Base-by-base conservation (phyloP, 2,888 invertebrate genomes). In the Coleophora deauratella region DNA sequence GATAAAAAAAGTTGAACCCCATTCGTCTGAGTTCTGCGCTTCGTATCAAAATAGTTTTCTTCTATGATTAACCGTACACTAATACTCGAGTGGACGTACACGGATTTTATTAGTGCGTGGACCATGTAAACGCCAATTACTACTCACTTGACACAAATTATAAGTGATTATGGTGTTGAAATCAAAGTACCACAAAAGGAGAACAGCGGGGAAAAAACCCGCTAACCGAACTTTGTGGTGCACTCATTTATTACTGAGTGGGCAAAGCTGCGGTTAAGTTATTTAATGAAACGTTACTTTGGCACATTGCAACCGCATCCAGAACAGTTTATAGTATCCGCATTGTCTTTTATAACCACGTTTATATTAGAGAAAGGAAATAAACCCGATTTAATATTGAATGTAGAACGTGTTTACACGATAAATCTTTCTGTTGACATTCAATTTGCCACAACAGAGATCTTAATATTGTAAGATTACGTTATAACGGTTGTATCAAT, bases 231-330 rank as follows among this genome's bases (percentile, higher is more conserved):
- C 71, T 72, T 72, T 59, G 69, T 63, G 61, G 65, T 62, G 59
- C 58, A 69, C 64, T 71, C 72, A 74, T 77, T 77, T 70, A 73
- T 71, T 75, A 72, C 60, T 56, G 21, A 21, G 21, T 21, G 48
- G 56, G 59, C 58, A 71, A 57, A 63, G 52, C 64, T 73, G 75
- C 66, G 75, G 78, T 76, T 74, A 64, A 54, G 61, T 71, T 73
- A 69, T 75, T 75, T 72, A 73, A 75, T 73, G 66, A 73, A 79
- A 76, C 68, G 68, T 71, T 72, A 72, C 62, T 62, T 58, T 55
- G 50, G 50, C 51, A 47, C 59, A 55, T 53, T 54, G 54, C 54
- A 54, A 67, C 59, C 66, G 61, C 66, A 68, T 66, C 59, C 58
- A 51, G 47, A 58, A 48, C 55, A 53, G 49, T 51, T 51, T 49